Base-by-base conservation (phyloP, 2,888 invertebrate species). In the Listrodromus nycthemerus region DNA sequence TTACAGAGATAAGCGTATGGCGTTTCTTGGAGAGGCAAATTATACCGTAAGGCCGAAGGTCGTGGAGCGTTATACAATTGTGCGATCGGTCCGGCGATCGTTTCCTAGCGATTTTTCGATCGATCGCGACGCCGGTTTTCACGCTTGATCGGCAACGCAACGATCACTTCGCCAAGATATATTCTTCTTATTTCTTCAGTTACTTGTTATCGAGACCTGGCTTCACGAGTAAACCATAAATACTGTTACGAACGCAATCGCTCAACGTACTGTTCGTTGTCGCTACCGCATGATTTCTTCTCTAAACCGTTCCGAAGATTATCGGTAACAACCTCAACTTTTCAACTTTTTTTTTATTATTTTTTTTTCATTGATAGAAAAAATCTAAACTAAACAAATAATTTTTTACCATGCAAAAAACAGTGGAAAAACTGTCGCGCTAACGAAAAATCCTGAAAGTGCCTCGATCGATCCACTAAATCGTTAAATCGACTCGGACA, bases 31-130 rank as follows among this genome's bases (percentile, higher is more conserved):
- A 80, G 73, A 61, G 16, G 73, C 16, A 61, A 74, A 83, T 67
- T 61, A 41, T 76, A 55, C 37, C 13, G 41, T 45, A 19, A 74
- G 69, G 71, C 77, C 33, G 61, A 77, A 79, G 81, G 73, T 65
- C 52, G 55, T 48, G 66, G 86, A 80, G 55, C 80, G 76, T 82
- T 86, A 86, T 71, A 83, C 73, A 84, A 86, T 77, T 69, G 73
- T 63, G 30, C 16, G 33, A 70, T 82, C 41, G 75, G 74, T 83
- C 66, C 74, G 58, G 50, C 58, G 61, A 83, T 74, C 76, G 70
- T 85, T 78, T 71, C 77, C 61, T 74, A 21, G 24, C 41, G 27
- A 75, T 83, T 77, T 83, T 83, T 76, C 19, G 41, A 75, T 66
- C 63, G 45, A 58, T 19, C 33, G 66, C 41, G n/a, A 37, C 69